phyloP scores from a whole-genome alignment of 2,797 vertebrate genomes.

The Xenopus petersii region DNA sequence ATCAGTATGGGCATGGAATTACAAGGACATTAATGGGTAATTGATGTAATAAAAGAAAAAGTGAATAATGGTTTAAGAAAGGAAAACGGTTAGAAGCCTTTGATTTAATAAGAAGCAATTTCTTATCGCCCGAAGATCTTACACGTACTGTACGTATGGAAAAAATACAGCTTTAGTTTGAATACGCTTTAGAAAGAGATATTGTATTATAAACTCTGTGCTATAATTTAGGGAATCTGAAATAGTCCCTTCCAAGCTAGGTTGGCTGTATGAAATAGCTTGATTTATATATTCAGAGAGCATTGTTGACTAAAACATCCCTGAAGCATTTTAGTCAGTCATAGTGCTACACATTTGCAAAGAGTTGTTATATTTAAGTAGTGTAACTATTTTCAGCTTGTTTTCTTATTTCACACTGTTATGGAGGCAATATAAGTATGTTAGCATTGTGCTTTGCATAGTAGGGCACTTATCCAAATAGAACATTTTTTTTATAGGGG shows the following conservation, averaged over 20 bases:
- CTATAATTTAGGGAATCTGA: not conserved
- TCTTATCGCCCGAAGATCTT: not conserved
- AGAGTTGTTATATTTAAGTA: not conserved
- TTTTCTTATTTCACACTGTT: not conserved
- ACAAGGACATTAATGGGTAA: constrained; percentile 23
- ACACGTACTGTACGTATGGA: too few relatives aligned
- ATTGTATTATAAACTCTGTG: too few relatives aligned
- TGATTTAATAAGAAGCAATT: constrained; percentile 22
- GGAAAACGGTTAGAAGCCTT: constrained; percentile 5
- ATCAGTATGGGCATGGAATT: constrained; percentile 13
- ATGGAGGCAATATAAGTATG: not conserved
- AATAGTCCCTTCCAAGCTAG: not conserved
- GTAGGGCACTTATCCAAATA: not conserved
- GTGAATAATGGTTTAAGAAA: constrained; percentile 17
- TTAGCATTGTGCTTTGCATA: not conserved
- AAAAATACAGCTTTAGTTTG: too few relatives aligned
- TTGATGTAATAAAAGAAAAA: constrained; percentile 30
- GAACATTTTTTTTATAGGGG: not conserved
- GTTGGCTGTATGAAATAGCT: not conserved
- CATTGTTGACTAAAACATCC: not conserved
- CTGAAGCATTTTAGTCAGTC: not conserved
- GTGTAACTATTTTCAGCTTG: not conserved
- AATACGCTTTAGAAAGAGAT: too few relatives aligned
- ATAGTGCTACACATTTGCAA: not conserved
- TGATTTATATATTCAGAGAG: not conserved